A percentile compares a stretch with the other conserved stretches of the same genome.
These are phyloP conservation scores for Lordiphosa mommai DNA, from an alignment of 1,140 invertebrate species.

Conservation along the genomic window DNA sequence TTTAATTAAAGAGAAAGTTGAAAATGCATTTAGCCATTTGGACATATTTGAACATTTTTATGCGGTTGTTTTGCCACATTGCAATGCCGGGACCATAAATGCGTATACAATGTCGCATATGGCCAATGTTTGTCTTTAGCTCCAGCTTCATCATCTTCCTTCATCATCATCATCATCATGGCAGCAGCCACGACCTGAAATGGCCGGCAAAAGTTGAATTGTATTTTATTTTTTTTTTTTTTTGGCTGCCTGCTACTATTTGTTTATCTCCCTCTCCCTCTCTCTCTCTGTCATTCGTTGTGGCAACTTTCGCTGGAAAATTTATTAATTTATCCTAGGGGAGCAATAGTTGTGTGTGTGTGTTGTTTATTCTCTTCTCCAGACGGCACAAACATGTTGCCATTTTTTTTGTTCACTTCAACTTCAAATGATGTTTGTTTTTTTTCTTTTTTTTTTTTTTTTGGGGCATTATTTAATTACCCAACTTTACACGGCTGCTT, in stretches of 20 bases:
- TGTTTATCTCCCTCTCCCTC: constrained; percentile 28
- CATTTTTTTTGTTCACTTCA: constrained; percentile 28
- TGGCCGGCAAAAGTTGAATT: constrained; percentile 26
- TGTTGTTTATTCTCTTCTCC: constrained; percentile 13
- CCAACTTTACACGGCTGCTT: constrained; percentile 28
- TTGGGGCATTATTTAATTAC: constrained; percentile 41
- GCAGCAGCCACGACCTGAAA: constrained; percentile 6
- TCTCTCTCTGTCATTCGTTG: constrained; percentile 14
- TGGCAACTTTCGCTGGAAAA: constrained; percentile 57
- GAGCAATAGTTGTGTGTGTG: constrained; percentile 65
- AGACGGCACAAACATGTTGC: constrained; percentile 39
- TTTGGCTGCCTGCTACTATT: constrained; percentile 17
- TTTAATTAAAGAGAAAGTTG: constrained; percentile 1
- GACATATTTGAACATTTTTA: background rate
- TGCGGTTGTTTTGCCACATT: background rate
- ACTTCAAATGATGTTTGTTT: constrained; percentile 69
- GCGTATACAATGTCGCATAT: constrained; percentile 33
- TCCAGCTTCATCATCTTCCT: constrained; percentile 18
- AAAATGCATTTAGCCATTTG: constrained; percentile 25
- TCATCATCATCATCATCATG: constrained; percentile 11
- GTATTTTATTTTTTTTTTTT: constrained; percentile 13
- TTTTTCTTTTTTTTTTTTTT: constrained; percentile 28
- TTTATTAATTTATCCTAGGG: constrained; percentile 76
- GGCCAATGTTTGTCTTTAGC: constrained; percentile 18
- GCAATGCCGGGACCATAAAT: constrained; percentile 1